phyloP scores from a whole-genome alignment of 2,797 vertebrate species.

The Sebastes miniatus region DNA sequence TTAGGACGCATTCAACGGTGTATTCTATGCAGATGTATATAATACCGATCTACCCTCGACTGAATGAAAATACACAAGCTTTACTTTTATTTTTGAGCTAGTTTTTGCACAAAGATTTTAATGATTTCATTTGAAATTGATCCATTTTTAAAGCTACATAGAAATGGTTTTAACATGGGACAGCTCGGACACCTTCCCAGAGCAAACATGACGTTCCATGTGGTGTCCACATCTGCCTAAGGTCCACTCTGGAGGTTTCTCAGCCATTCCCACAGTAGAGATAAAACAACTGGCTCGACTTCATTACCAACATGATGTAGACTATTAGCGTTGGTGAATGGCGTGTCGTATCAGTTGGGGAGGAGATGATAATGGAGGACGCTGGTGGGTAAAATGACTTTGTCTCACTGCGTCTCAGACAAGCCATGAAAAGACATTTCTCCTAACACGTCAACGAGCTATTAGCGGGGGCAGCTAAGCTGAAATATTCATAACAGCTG shows the following conservation, averaged over 20 bases:
- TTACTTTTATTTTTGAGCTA: background rate
- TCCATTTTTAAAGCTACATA: background rate
- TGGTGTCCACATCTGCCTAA: conserved; percentile 11
- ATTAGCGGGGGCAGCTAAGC: background rate
- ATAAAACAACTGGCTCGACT: conserved; percentile 30
- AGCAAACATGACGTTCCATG: background rate
- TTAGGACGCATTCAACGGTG: background rate
- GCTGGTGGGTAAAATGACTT: conserved; percentile 12
- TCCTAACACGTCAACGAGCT: conserved; percentile 10
- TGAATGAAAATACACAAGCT: background rate
- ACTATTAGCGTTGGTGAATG: conserved; percentile 14
- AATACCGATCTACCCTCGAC: background rate
- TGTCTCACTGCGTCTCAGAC: conserved; percentile 2
- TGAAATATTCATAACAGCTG: too few relatives aligned
- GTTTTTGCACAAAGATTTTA: background rate
- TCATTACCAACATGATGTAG: background rate
- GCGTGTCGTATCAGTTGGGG: conserved; percentile 11
- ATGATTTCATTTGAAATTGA: background rate
- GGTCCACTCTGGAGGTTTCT: background rate
- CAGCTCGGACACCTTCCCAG: background rate
- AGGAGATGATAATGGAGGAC: conserved; percentile 11
- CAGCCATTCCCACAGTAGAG: background rate
- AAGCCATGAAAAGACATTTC: conserved; percentile 23
- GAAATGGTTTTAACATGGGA: background rate
- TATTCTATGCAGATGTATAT: background rate